These are phyloP conservation scores for Poicephalus meyeri DNA, from an alignment of 2,113 vertebrate genomes.

Conservation along the genomic window DNA sequence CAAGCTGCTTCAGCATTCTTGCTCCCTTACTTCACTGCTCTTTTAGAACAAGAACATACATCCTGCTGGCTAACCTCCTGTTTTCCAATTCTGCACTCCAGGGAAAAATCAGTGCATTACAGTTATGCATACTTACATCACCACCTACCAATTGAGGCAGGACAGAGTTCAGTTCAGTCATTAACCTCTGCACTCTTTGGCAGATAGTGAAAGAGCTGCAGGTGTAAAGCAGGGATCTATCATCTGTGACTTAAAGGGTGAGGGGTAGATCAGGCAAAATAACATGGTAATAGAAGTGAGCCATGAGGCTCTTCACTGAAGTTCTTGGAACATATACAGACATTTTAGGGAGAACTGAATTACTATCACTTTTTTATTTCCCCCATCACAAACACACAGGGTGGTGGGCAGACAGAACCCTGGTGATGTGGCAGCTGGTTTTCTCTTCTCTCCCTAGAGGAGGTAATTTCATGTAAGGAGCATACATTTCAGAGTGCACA, in stretches of 20 bases:
- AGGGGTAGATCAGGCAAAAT: background rate
- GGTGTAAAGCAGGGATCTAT: background rate
- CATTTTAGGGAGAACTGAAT: background rate
- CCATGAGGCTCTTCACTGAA: background rate
- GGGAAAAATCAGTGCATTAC: background rate
- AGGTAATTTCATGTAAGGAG: background rate
- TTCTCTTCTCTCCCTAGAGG: background rate
- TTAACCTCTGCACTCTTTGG: background rate
- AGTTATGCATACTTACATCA: background rate
- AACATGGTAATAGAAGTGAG: background rate
- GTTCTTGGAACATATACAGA: background rate
- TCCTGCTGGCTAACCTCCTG: background rate
- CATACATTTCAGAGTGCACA: background rate
- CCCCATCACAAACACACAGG: background rate
- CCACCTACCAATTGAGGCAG: background rate
- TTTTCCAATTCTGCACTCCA: background rate
- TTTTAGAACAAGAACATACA: background rate
- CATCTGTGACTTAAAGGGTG: background rate
- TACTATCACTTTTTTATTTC: background rate
- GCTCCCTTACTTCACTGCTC: background rate
- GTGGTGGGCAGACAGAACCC: background rate
- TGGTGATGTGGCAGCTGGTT: slow-evolving; percentile 4
- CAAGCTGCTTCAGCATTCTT: background rate
- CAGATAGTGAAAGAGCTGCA: background rate
- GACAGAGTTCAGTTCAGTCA: background rate